Base-by-base conservation (phyloP, 2,888 invertebrate genomes). In the Drosophila macrospina region DNA sequence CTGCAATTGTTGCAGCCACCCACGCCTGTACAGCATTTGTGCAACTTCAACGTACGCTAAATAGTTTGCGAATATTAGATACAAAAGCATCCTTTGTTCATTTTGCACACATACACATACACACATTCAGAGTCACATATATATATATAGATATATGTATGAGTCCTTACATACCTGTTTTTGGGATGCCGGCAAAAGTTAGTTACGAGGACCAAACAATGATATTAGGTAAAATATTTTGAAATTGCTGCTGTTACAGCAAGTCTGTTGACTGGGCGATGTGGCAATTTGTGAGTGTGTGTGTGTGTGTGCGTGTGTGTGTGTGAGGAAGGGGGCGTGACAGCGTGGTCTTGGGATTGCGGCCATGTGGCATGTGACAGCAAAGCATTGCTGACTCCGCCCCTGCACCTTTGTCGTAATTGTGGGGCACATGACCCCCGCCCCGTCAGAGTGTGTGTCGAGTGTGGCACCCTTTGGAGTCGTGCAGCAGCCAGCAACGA, bases 191-290 rank as follows among this genome's bases (percentile, higher is more conserved):
- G 60, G 74, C 71, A 74, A 89, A 86, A 86, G 85, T 86, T 88
- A 85, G 85, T 88, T 85, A 88, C 89, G 88, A 86, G 87, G 70
- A 57, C 68, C 88, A 78, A 89, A 86, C 85, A 86, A 88, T 86
- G 85, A 86, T 88, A 88, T 89, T 86, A 86, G 84, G 88, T 89
- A 86, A 89, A 86, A 89, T 86, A 86, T 89, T 86, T 85, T 80
- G 78, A 86, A 88, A 86, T 69, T 74, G 77, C 72, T 86, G 69
- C 62, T 60, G 63, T 34, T 54, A 39, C 63, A 54, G 61, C 51
- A 37, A 39, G 37, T 52, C 52, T 16, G 28, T 39, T 28, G 39
- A 20, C 20, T 13, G 20, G 16, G 34, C 41, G 60, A 24, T 39
- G 16, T 39, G 16, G 16, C 56, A 15, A 41, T 41, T 24, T 1